Evolutionary conservation across 2,797 vertebrate species (phyloP).

Genomic region (Pampus argenteus): DNA sequence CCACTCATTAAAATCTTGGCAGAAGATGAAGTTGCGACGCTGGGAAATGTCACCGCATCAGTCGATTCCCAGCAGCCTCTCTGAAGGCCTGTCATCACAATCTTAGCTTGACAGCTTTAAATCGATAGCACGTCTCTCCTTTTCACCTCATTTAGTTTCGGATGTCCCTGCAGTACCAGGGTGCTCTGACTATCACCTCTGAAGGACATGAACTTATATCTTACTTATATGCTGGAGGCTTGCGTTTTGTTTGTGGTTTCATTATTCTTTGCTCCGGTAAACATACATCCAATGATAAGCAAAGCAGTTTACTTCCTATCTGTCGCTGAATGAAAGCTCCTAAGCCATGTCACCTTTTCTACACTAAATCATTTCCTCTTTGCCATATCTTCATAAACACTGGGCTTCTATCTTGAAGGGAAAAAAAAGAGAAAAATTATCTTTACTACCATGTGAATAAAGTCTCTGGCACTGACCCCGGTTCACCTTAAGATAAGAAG

Average conservation of each 20-base stretch:
- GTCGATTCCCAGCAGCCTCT: slow-evolving; percentile 42
- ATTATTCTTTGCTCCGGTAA: not conserved
- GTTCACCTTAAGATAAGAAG: not conserved
- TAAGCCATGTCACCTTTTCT: not conserved
- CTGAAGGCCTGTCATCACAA: slow-evolving; percentile 56
- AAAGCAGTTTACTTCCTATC: not conserved
- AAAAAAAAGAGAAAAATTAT: slow-evolving; percentile 7
- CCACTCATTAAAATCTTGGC: slow-evolving; percentile 48
- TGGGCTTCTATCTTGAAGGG: not conserved
- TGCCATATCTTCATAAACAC: not conserved
- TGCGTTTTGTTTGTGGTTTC: not conserved
- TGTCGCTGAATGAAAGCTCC: not conserved
- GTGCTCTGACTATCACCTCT: slow-evolving; percentile 13
- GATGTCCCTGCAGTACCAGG: slow-evolving; percentile 11
- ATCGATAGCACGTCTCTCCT: slow-evolving; percentile 45
- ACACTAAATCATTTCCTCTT: not conserved
- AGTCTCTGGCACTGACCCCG: not conserved
- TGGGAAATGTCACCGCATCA: slow-evolving; percentile 49
- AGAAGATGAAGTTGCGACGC: slow-evolving; percentile 36
- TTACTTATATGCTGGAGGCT: not conserved
- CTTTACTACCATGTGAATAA: not conserved
- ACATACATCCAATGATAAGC: not conserved
- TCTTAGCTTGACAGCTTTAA: slow-evolving; percentile 50
- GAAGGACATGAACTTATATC: slow-evolving; percentile 23
- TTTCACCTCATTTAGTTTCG: slow-evolving; percentile 32